Conservation (phyloP, 2,797 vertebrate species). For the Gymnoscopelus microlampas region DNA sequence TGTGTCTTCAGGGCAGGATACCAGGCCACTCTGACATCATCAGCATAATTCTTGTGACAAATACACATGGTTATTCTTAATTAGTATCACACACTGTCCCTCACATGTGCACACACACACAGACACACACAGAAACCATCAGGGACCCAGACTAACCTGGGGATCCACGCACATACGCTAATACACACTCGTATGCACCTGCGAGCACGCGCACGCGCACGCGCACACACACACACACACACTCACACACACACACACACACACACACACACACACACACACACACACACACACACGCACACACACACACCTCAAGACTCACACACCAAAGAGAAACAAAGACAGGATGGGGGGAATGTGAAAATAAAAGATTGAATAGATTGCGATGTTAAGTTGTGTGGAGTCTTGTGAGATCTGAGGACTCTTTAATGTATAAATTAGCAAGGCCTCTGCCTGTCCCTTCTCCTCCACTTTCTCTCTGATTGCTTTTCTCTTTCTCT, state of each 20-base stretch:
- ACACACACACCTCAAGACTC: conserved; percentile 33
- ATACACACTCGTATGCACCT: neutral
- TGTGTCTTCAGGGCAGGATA: conserved; percentile 82
- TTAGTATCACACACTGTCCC: conserved; percentile 87
- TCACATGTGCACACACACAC: conserved; percentile 19
- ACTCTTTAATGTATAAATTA: conserved; percentile 78
- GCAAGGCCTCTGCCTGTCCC: conserved; percentile 60
- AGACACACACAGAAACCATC: neutral
- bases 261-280: conserved; percentile 11
- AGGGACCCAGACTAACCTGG: neutral
- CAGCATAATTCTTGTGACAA: conserved; percentile 90
- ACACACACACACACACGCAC: conserved; percentile 26
- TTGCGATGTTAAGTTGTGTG: conserved; percentile 70
- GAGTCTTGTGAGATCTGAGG: conserved; percentile 70
- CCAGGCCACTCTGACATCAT: conserved; percentile 82
- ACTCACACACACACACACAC: conserved; percentile 25
- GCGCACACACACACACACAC: conserved; percentile 24
- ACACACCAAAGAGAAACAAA: conserved; percentile 57
- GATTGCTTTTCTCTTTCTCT: conserved; percentile 2
- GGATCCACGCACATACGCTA: conserved; percentile 6
- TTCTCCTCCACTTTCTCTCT: conserved; percentile 37
- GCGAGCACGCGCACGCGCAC: neutral
- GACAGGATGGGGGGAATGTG: conserved; percentile 47
- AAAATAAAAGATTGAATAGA: conserved; percentile 73
- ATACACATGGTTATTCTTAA: conserved; percentile 92